Percentiles rank a stretch among this genome's conserved stretches.
Conservation (phyloP, 2,888 invertebrate genomes). For the Sinodicranocentrus sp. region DNA sequence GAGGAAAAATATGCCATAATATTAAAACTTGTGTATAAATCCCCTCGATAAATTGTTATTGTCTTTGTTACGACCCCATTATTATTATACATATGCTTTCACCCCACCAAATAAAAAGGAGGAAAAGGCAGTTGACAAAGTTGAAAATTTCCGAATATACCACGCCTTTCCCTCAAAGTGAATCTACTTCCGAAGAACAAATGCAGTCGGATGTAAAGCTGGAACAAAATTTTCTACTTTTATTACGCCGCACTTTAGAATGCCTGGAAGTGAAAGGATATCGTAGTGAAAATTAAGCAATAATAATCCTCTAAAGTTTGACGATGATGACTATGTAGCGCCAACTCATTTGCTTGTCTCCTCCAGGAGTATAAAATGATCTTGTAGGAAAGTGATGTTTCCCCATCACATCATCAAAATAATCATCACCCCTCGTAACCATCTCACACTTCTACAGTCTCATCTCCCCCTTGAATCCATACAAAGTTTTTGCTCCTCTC, state of each 20-base stretch:
- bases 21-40: background rate
- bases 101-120: background rate
- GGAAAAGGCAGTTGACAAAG: too few species aligned
- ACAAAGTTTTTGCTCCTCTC: too few species aligned
- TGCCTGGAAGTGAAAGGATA: background rate
- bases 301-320: slow-evolving; percentile 52
- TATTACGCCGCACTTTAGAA: background rate
- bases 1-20: background rate
- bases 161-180: too few species aligned
- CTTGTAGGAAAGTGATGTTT: slow-evolving; percentile 19
- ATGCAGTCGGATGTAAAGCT: background rate
- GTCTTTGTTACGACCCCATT: slow-evolving; percentile 10
- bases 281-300: slow-evolving; percentile 55
- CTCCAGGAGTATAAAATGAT: background rate
- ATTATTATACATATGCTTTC: slow-evolving; percentile 5
- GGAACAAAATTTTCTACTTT: background rate
- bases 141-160: too few species aligned
- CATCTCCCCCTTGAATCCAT: too few species aligned
- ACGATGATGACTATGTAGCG: slow-evolving; percentile 19
- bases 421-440: slow-evolving; percentile 18
- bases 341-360: background rate
- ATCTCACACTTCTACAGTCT: too few species aligned
- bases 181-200: too few species aligned
- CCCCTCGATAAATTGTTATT: slow-evolving; percentile 29
- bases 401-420: slow-evolving; percentile 40